phyloP scores from a whole-genome alignment of 2,113 vertebrate species.

The Pygoscelis adeliae region DNA sequence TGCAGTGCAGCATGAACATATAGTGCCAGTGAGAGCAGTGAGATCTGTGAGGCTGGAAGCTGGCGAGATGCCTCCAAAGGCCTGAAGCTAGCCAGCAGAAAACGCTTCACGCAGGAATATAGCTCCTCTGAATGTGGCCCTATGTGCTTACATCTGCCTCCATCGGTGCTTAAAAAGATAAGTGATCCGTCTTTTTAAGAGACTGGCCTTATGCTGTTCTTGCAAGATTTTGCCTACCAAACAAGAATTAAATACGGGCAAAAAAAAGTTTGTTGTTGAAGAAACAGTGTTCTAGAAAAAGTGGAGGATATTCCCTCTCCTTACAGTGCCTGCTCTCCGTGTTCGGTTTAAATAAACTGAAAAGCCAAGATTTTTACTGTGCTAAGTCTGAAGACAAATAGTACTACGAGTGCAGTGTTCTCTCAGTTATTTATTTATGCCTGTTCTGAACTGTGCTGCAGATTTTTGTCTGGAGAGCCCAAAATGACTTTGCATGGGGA shows the following conservation, averaged over 20 bases:
- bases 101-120: fast-evolving
- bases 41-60: not conserved
- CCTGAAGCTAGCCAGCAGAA: not conserved
- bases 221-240: not conserved
- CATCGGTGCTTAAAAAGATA: not conserved
- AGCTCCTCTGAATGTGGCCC: not conserved
- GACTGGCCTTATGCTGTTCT: not conserved
- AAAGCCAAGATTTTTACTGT: not conserved
- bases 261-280: not conserved
- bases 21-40: not conserved
- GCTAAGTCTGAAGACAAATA: not conserved
- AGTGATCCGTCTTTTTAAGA: not conserved
- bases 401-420: not conserved
- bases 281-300: not conserved
- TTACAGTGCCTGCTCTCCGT: not conserved
- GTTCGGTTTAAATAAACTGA: not conserved
- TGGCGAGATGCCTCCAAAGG: not conserved
- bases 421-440: not conserved
- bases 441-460: not conserved
- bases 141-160: not conserved
- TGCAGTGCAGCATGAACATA: not conserved
- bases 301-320: not conserved
- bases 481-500: conserved; percentile 1
- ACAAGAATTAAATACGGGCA: not conserved
- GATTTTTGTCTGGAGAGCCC: conserved; percentile 25